These are phyloP conservation scores for Periphyllus acericola DNA, from an alignment of 2,888 invertebrate genomes.

Conservation along the genomic window DNA sequence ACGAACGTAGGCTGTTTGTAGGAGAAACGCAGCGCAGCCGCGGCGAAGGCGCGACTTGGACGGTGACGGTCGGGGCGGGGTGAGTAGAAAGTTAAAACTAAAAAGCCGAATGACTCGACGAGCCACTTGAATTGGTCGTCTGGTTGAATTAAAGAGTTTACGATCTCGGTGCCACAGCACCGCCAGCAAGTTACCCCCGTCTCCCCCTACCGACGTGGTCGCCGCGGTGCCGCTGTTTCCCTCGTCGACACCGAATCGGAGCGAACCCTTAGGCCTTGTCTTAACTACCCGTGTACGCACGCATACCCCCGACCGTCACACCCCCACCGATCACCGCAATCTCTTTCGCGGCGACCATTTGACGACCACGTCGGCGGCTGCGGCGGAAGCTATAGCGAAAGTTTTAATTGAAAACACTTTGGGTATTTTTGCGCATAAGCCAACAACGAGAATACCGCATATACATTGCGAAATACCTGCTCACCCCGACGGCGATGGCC, in stretches of 20 bases:
- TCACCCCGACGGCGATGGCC: background rate
- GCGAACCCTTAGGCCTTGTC: background rate
- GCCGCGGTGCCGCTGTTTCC: background rate
- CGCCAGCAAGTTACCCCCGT: too few relatives aligned
- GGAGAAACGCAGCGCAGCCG: background rate
- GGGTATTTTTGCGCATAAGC: slow-evolving; percentile 33
- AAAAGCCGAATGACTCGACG: slow-evolving; percentile 3
- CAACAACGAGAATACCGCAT: background rate
- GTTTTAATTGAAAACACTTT: slow-evolving; percentile 59
- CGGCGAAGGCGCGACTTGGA: too few relatives aligned
- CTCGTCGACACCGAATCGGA: background rate
- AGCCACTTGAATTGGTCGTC: slow-evolving; percentile 30
- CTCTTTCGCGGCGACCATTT: background rate
- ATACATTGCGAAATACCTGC: background rate
- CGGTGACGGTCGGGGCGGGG: too few relatives aligned
- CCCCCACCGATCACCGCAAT: background rate
- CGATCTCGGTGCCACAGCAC: background rate
- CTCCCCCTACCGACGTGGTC: background rate
- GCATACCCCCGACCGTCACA: background rate
- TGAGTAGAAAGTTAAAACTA: background rate
- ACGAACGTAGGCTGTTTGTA: background rate
- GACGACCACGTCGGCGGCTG: background rate
- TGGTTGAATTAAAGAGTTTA: slow-evolving; percentile 7
- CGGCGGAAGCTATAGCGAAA: background rate
- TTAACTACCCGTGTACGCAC: background rate